A percentile compares a stretch with the other conserved stretches of the same genome.
phyloP scores from a whole-genome alignment of 2,888 invertebrate genomes.

The Torymus auratus region DNA sequence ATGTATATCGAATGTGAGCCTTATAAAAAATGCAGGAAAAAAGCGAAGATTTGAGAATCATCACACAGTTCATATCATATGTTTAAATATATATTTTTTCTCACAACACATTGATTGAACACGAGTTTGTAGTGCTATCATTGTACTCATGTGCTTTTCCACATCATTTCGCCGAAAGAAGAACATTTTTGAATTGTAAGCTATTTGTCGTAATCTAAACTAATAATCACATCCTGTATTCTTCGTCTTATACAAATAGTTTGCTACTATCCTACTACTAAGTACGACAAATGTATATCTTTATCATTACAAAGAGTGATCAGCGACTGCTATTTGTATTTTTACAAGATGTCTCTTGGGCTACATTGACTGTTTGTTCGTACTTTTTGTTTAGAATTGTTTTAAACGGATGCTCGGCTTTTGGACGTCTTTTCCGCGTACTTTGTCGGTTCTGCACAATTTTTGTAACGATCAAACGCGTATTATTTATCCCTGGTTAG shows the following conservation, averaged over 20 bases:
- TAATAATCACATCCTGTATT: constrained; percentile 55
- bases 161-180: constrained; percentile 47
- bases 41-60: constrained; percentile 27
- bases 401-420: constrained; percentile 12
- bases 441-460: constrained; percentile 24
- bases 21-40: constrained; percentile 27
- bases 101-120: constrained; percentile 35
- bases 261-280: constrained; percentile 54
- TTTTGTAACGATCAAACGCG: constrained; percentile 29
- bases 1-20: constrained; percentile 30
- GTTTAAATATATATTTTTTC: constrained; percentile 36
- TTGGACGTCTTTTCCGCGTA: constrained; percentile 14
- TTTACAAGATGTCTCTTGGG: constrained; percentile 35
- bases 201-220: constrained; percentile 51
- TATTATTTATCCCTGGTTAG: constrained; percentile 12
- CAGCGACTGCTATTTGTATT: constrained; percentile 41
- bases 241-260: constrained; percentile 49
- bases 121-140: constrained; percentile 48
- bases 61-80: constrained; percentile 49
- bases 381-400: constrained; percentile 3
- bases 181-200: constrained; percentile 49
- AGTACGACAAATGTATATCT: constrained; percentile 48
- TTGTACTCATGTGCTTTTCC: constrained; percentile 54
- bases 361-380: constrained; percentile 6
- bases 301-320: constrained; percentile 52